A percentile compares a stretch with the other conserved stretches of the same genome.
These are phyloP conservation scores for Cebus imitator DNA, from an alignment of 2,113 vertebrate genomes.

Conservation along the genomic window DNA sequence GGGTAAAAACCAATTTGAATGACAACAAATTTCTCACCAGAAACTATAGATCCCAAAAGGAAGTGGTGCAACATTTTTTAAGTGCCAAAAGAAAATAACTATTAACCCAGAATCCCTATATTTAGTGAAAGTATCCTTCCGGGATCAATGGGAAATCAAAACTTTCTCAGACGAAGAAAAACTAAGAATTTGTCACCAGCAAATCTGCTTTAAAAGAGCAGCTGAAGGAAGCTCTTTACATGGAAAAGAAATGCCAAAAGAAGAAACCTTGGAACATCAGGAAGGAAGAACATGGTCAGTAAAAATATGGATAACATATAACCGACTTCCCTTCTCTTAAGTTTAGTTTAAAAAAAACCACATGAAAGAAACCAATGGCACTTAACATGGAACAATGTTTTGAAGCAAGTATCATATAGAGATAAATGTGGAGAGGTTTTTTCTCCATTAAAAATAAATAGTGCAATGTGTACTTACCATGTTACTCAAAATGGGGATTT, in stretches of 20 bases:
- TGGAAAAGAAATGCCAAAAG: not conserved
- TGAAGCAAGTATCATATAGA: not conserved
- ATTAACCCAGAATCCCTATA: not conserved
- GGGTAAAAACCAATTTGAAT: not conserved
- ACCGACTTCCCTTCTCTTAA: not conserved
- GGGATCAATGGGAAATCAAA: not conserved
- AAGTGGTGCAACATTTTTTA: not conserved
- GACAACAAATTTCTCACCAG: not conserved
- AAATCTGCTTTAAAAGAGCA: not conserved
- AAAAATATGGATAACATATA: not conserved
- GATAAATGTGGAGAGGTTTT: not conserved
- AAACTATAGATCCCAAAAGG: not conserved
- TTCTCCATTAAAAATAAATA: not conserved
- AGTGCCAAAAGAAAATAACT: not conserved
- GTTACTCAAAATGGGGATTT: not conserved
- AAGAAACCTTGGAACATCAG: not conserved
- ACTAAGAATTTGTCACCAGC: not conserved
- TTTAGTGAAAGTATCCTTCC: not conserved
- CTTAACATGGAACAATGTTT: not conserved
- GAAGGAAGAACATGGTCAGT: not conserved
- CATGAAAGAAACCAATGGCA: not conserved
- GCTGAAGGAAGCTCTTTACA: not conserved
- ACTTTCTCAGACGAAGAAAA: not conserved
- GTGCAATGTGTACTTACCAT: not conserved
- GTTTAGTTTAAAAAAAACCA: not conserved